Percentiles rank a stretch among this genome's conserved stretches.
Evolutionary conservation across 2,797 vertebrate species (phyloP).

Genomic region (Iguana delicatissima): DNA sequence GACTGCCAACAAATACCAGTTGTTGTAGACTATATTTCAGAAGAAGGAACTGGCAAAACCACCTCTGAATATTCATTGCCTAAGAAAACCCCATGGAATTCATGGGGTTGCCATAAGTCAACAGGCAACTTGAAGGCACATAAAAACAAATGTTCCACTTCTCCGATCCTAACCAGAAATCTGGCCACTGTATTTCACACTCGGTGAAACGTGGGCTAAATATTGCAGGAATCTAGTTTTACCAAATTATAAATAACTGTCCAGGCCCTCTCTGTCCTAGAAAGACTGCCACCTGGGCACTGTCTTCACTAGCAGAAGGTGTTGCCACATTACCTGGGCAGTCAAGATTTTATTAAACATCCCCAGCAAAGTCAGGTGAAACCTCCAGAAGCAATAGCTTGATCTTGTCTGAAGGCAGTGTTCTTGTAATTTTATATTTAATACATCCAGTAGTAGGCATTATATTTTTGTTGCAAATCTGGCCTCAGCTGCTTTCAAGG

Average conservation of each 20-base stretch:
- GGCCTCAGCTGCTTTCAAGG: no score
- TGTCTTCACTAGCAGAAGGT: neutral
- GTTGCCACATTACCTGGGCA: neutral
- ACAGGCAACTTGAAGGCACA: no score
- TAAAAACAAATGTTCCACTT: no score
- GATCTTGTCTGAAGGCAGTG: neutral
- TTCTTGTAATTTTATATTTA: neutral
- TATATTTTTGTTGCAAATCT: neutral
- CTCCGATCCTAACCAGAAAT: no score
- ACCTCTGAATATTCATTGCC: no score
- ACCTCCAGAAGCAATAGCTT: neutral
- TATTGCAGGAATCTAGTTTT: neutral
- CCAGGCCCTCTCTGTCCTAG: neutral
- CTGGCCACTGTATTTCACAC: no score
- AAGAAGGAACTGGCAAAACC: no score
- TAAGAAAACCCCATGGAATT: no score
- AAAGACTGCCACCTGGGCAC: neutral
- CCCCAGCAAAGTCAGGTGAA: neutral
- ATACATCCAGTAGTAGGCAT: neutral
- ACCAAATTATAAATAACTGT: neutral
- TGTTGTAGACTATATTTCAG: no score
- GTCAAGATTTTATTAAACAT: neutral
- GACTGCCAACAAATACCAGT: no score
- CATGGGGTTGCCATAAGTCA: no score
- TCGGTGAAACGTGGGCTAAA: neutral